phyloP scores from a whole-genome alignment of 2,888 invertebrate genomes.

The Hyles lineata region DNA sequence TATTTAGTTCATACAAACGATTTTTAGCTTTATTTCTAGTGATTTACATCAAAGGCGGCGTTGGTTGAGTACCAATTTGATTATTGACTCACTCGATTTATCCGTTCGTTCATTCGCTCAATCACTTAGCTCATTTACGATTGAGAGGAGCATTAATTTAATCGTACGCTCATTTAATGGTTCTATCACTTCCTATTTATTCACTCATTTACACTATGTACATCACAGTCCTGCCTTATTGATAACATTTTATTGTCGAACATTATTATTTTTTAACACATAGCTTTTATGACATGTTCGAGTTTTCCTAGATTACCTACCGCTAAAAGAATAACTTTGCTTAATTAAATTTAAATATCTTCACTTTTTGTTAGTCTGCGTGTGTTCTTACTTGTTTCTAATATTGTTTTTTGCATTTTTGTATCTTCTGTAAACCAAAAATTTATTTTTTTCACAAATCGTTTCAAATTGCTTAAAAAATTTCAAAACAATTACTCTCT shows the following conservation, averaged over 20 bases:
- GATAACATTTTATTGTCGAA: too few species aligned
- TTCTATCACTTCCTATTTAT: neutral
- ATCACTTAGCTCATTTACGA: neutral
- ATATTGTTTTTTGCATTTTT: too few species aligned
- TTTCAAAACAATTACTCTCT: neutral
- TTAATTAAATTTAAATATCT: too few species aligned
- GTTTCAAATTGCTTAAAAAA: neutral
- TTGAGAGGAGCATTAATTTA: neutral
- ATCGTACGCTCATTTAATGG: neutral
- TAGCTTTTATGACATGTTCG: too few species aligned
- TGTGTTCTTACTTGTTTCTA: too few species aligned
- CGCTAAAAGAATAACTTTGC: too few species aligned
- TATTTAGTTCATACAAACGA: conserved; percentile 2
- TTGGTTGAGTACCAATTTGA: neutral
- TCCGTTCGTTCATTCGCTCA: neutral
- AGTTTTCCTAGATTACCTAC: too few species aligned
- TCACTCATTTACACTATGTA: neutral
- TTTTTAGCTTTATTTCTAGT: conserved; percentile 3
- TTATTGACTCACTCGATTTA: neutral
- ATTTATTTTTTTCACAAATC: neutral
- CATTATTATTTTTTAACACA: too few species aligned
- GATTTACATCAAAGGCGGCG: conserved; percentile 5
- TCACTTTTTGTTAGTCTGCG: too few species aligned
- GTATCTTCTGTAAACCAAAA: too few species aligned
- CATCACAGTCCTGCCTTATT: neutral